phyloP scores from a whole-genome alignment of 2,888 invertebrate genomes.

The Acanthopleura granulata region DNA sequence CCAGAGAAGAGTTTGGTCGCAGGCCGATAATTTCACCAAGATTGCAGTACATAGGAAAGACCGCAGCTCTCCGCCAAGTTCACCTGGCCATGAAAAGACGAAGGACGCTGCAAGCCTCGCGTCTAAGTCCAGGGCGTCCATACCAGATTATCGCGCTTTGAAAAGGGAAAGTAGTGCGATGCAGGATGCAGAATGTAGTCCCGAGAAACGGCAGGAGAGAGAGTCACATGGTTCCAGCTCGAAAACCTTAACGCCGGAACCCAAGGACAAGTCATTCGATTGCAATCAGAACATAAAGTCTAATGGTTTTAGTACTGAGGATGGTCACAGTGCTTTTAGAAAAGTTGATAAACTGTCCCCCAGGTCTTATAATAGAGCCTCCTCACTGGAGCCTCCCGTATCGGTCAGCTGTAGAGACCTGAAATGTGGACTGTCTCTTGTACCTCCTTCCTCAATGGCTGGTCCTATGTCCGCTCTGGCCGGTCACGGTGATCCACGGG shows the following conservation, averaged over 20 bases:
- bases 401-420: background rate
- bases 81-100: background rate
- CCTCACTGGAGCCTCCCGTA: background rate
- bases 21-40: background rate
- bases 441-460: background rate
- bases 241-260: background rate
- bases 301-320: background rate
- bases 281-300: slow-evolving; percentile 9
- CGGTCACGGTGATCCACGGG: background rate
- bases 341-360: slow-evolving; percentile 47
- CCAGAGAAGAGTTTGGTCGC: background rate
- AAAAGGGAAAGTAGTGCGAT: background rate
- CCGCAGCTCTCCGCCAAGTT: background rate
- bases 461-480: background rate
- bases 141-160: background rate
- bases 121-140: background rate
- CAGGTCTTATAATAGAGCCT: background rate
- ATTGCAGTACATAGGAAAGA: background rate
- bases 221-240: background rate
- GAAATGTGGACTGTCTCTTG: background rate
- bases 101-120: background rate
- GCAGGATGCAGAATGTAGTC: background rate
- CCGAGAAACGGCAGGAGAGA: background rate
- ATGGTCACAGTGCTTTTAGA: slow-evolving; percentile 54
- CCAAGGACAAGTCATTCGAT: background rate